Evolutionary conservation across 2,888 invertebrate species (phyloP).

Genomic region (Leucozona laternaria): DNA sequence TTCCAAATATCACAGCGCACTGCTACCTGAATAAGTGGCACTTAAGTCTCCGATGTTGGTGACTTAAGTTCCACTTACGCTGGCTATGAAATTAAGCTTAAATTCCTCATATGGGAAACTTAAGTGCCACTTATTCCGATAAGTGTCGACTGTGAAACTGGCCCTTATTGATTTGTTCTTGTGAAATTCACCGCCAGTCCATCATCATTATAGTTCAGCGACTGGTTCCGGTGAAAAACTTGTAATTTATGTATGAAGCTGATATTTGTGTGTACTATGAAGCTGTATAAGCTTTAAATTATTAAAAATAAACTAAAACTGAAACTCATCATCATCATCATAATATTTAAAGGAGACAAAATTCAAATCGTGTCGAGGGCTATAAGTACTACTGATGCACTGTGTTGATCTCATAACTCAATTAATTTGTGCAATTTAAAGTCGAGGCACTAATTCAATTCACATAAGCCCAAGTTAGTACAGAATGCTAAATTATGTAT

Average conservation of each 20-base stretch:
- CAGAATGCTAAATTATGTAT: background rate
- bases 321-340: background rate
- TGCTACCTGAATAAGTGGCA: too few species aligned
- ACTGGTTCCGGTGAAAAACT: constrained; percentile 31
- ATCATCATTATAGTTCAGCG: background rate
- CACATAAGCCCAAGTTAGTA: constrained; percentile 34
- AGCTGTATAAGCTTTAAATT: constrained; percentile 1
- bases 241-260: background rate
- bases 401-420: constrained; percentile 68
- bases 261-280: background rate
- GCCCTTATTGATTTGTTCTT: too few species aligned
- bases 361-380: background rate
- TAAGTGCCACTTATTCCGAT: too few species aligned
- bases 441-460: constrained; percentile 58
- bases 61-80: too few species aligned
- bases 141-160: too few species aligned
- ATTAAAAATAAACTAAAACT: constrained; percentile 8
- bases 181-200: background rate
- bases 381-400: too few species aligned
- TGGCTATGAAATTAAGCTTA: too few species aligned
- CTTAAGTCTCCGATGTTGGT: too few species aligned
- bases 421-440: constrained; percentile 72
- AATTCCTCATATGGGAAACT: too few species aligned
- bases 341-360: background rate
- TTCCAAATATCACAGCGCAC: too few species aligned